phyloP scores from a whole-genome alignment of 2,113 vertebrate genomes.

The Benitochromis conjunctus region DNA sequence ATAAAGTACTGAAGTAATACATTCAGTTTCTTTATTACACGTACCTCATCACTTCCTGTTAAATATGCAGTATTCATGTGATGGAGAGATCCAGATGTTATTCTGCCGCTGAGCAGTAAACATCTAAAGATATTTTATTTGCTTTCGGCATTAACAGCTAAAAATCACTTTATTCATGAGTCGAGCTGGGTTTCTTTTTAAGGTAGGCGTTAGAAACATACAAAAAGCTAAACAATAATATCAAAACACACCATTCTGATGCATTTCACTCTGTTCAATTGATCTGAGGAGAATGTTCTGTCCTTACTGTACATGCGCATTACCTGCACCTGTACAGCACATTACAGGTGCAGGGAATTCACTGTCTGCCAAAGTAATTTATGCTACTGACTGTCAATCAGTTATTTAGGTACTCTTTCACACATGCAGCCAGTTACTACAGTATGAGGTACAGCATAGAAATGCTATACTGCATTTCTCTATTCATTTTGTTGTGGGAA shows the following conservation, averaged over 20 bases:
- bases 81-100: background rate
- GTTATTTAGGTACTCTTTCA: background rate
- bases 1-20: fast-evolving
- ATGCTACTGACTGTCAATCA: background rate
- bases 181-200: background rate
- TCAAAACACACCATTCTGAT: background rate
- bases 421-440: background rate
- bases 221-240: background rate
- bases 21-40: background rate
- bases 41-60: background rate
- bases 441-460: background rate
- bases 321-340: too few relatives aligned
- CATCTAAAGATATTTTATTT: background rate
- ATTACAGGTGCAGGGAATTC: background rate
- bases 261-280: background rate
- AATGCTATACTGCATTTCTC: background rate
- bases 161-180: background rate
- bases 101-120: background rate
- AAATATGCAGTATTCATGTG: background rate
- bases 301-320: too few relatives aligned
- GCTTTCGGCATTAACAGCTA: background rate
- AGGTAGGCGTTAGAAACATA: too few relatives aligned
- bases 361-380: background rate
- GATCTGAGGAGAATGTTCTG: background rate
- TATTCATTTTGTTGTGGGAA: background rate